These are phyloP conservation scores for Ennomos fuscantarius DNA, from an alignment of 2,888 invertebrate genomes.

Conservation along the genomic window DNA sequence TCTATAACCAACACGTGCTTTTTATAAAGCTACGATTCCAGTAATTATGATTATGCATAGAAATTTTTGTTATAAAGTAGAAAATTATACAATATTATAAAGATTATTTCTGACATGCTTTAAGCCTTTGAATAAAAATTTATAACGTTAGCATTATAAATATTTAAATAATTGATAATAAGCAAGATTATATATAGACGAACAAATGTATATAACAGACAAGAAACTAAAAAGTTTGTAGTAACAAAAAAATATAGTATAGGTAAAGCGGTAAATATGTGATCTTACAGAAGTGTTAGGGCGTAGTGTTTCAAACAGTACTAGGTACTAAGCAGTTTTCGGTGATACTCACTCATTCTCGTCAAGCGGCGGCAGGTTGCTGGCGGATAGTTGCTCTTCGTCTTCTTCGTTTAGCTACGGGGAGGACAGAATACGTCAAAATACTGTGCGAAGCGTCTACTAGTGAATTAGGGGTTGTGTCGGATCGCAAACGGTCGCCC, in stretches of 20 bases:
- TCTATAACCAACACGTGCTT: no score
- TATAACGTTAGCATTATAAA: no score
- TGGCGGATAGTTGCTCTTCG: conserved; percentile 64
- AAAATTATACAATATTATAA: no score
- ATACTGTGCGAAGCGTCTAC: conserved; percentile 82
- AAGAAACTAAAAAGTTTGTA: background rate
- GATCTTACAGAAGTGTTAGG: conserved; percentile 23
- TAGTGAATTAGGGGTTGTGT: conserved; percentile 45
- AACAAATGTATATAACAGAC: background rate
- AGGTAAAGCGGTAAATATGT: conserved; percentile 19
- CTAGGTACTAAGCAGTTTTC: conserved; percentile 27
- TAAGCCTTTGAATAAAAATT: no score
- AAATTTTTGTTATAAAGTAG: no score
- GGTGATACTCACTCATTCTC: conserved; percentile 69
- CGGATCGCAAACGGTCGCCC: conserved; percentile 27
- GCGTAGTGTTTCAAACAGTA: conserved; percentile 29
- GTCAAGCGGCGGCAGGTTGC: conserved; percentile 73
- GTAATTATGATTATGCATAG: no score
- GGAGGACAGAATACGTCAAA: conserved; percentile 72
- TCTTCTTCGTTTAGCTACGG: conserved; percentile 76
- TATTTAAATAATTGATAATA: no score
- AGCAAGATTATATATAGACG: background rate
- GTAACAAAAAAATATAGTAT: no score
- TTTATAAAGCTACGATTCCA: no score
- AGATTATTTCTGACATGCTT: no score